Base-by-base conservation (phyloP, 1,140 invertebrate species). In the Aphelenchoides besseyi region DNA sequence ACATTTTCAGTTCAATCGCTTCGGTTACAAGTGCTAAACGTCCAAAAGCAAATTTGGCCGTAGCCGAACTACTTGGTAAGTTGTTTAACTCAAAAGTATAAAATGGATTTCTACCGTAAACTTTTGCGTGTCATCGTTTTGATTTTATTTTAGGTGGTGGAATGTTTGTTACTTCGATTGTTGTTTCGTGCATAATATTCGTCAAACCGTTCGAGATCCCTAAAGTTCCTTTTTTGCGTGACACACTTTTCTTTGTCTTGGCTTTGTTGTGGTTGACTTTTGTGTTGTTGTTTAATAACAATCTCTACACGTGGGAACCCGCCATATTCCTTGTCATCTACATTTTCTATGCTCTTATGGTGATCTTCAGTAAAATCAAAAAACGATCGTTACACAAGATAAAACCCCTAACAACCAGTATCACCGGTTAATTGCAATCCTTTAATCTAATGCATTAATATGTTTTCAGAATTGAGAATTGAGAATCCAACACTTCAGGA, bases 1-100 rank as follows among this genome's bases (percentile, higher is more conserved):
- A 92, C 84, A 88, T 92, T 29, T 91, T 92, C 82, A 89, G 89
- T 48, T 88, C 89, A 26, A 86, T 88, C 53, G 86, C 87, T 72
- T 91, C 64, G 86, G 87, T 63, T 83, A 86, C 52, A 79, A 85
- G 52, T 35, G 67, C 74, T 1, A 79, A 87, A 82, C 83, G 86
- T 75, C 84, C 86, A 72, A 73, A 87, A 85, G 87, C 87, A 28
- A 86, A 87, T 32, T 76, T 89, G 53, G 88, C 88, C 18, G 85
- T 89, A 70, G 88, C 89, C 52, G 88, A 87, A 67, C 81, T 90
- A 12, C 85, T 89, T 72, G 89, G 89, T n/a, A n/a, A n/a, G n/a
- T n/a, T n/a, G n/a, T n/a, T n/a, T n/a, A n/a, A n/a, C n/a, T n/a
- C n/a, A n/a, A n/a, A n/a, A n/a, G n/a, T n/a, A n/a, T n/a, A n/a